Evolutionary conservation across 2,797 vertebrate species (phyloP).

Genomic region (Eremophila alpestris): DNA sequence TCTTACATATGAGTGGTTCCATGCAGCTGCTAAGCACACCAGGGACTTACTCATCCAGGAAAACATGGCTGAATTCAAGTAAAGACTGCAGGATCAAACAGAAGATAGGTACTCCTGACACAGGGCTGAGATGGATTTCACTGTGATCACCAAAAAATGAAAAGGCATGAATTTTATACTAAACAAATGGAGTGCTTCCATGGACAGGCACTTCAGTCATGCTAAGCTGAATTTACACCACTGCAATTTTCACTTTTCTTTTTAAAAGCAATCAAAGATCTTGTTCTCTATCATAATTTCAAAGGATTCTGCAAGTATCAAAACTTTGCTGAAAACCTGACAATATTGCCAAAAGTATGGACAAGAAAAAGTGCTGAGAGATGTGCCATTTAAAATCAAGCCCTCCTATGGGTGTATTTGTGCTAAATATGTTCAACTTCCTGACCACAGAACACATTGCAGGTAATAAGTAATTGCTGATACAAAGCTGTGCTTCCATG

Average conservation of each 20-base stretch:
- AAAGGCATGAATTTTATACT: not conserved
- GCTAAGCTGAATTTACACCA: not conserved
- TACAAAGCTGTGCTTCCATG: not conserved
- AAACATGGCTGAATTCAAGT: not conserved
- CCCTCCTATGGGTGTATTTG: not conserved
- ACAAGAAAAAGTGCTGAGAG: not conserved
- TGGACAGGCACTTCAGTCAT: not conserved
- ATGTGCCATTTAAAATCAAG: not conserved
- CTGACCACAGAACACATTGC: not conserved
- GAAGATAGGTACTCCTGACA: not conserved
- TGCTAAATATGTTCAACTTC: not conserved
- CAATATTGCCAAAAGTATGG: not conserved
- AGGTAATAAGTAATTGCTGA: not conserved
- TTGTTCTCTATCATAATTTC: not conserved
- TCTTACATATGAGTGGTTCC: constrained; percentile 28
- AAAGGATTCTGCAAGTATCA: not conserved
- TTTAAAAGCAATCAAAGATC: not conserved
- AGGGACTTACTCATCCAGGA: constrained; percentile 7
- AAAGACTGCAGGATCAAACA: not conserved
- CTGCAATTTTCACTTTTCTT: not conserved
- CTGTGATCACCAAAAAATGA: not conserved
- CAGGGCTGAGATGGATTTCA: not conserved
- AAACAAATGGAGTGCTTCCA: not conserved
- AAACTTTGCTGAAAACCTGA: not conserved
- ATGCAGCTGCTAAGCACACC: constrained; percentile 11